phyloP scores from a whole-genome alignment of 2,797 vertebrate species.

The Peromyscus melanophrys region DNA sequence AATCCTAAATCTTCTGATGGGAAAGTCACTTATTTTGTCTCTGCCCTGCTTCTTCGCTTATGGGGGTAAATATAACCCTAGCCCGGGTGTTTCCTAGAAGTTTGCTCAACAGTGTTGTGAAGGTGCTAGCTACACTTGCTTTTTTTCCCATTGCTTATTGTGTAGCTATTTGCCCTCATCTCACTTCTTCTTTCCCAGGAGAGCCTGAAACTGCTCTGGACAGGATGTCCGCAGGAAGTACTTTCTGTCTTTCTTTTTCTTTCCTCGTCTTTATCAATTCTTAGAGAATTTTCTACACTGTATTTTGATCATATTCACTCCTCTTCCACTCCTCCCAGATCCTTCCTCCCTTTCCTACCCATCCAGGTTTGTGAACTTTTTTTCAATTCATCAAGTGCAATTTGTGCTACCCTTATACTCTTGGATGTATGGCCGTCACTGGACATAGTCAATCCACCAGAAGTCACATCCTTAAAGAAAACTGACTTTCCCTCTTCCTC shows the following conservation, averaged over 20 bases:
- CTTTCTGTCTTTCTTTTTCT: neutral
- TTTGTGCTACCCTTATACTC: neutral
- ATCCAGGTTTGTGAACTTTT: neutral
- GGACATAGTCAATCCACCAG: neutral
- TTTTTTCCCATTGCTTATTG: neutral
- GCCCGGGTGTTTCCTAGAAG: neutral
- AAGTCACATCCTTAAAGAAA: neutral
- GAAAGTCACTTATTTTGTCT: slow-evolving; percentile 37
- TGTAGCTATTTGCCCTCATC: neutral
- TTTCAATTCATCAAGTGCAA: neutral
- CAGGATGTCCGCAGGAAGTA: neutral
- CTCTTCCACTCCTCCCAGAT: neutral
- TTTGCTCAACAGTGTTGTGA: neutral
- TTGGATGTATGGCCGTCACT: too few species aligned
- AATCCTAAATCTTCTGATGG: neutral
- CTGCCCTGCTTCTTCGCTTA: neutral
- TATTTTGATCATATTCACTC: too few species aligned
- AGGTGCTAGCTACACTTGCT: neutral
- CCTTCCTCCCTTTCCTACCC: neutral
- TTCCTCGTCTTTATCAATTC: neutral
- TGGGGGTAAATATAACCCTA: neutral
- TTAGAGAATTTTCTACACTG: neutral
- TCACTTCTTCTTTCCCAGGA: slow-evolving; percentile 15
- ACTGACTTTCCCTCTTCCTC: neutral
- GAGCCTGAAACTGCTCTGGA: slow-evolving; percentile 24